Conservation (phyloP, 1,140 invertebrate species). For the Tetramorium simillimum region DNA sequence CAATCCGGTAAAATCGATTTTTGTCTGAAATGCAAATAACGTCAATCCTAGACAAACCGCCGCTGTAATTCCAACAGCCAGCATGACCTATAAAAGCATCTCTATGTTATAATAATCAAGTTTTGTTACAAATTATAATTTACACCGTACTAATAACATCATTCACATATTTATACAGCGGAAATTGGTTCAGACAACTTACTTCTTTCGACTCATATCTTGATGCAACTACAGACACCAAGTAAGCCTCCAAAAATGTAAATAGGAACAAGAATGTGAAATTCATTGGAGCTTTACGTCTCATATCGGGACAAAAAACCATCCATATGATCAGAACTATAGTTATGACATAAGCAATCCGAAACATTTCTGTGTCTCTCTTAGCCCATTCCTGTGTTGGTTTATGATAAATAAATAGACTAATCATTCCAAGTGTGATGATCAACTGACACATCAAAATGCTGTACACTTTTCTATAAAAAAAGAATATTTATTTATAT, state of each 20-base stretch:
- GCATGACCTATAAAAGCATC: too few species aligned
- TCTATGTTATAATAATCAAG: too few species aligned
- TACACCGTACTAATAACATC: too few species aligned
- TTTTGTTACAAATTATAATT: too few species aligned
- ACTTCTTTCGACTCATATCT: constrained; percentile 84
- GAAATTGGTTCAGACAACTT: too few species aligned
- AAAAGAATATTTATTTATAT: constrained; percentile 68
- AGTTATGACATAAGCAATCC: constrained; percentile 89
- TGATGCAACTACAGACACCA: constrained; percentile 89
- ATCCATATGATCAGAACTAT: constrained; percentile 94
- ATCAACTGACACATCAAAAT: constrained; percentile 93
- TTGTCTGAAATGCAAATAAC: too few species aligned
- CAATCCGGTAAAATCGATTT: too few species aligned
- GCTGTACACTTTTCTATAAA: constrained; percentile 91
- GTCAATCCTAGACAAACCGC: too few species aligned
- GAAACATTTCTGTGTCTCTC: constrained; percentile 83
- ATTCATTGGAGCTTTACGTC: constrained; percentile 94
- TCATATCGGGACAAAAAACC: constrained; percentile 94
- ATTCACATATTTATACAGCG: too few species aligned
- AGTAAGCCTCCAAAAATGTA: constrained; percentile 91
- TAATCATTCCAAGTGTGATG: constrained; percentile 92
- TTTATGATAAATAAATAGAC: constrained; percentile 90
- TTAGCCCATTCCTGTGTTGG: constrained; percentile 88
- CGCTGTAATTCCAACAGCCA: too few species aligned
- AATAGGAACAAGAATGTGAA: constrained; percentile 95